phyloP scores from a whole-genome alignment of 2,797 vertebrate genomes.

The Tapera naevia region DNA sequence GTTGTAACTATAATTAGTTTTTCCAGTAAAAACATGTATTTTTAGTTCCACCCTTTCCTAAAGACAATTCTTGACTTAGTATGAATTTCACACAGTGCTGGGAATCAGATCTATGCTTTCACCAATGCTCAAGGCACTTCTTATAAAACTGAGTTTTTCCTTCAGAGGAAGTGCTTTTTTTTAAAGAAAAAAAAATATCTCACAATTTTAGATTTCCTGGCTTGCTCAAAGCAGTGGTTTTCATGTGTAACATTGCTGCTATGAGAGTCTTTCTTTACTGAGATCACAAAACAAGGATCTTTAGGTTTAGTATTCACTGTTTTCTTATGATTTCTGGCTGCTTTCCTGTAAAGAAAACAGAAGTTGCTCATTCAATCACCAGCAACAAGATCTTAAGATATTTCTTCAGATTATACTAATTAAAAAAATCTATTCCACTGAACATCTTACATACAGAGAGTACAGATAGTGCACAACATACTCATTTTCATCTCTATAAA shows the following conservation, averaged over 20 bases:
- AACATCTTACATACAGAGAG: background rate
- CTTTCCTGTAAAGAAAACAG: constrained; percentile 80
- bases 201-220: constrained; percentile 76
- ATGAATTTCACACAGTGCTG: background rate
- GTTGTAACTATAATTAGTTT: background rate
- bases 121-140: background rate
- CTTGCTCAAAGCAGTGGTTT: constrained; percentile 52
- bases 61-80: background rate
- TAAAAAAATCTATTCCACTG: background rate
- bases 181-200: background rate
- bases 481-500: background rate
- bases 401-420: background rate
- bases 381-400: background rate
- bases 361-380: background rate
- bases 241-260: background rate
- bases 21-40: background rate
- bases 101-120: background rate
- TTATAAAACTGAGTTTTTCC: background rate
- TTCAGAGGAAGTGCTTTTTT: background rate
- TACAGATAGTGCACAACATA: background rate
- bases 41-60: background rate
- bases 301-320: constrained; percentile 68
- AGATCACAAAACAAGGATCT: constrained; percentile 49
- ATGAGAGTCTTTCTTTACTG: constrained; percentile 53
- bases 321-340: constrained; percentile 86